phyloP scores from a whole-genome alignment of 2,888 invertebrate genomes.

The Oeneis ivallda region DNA sequence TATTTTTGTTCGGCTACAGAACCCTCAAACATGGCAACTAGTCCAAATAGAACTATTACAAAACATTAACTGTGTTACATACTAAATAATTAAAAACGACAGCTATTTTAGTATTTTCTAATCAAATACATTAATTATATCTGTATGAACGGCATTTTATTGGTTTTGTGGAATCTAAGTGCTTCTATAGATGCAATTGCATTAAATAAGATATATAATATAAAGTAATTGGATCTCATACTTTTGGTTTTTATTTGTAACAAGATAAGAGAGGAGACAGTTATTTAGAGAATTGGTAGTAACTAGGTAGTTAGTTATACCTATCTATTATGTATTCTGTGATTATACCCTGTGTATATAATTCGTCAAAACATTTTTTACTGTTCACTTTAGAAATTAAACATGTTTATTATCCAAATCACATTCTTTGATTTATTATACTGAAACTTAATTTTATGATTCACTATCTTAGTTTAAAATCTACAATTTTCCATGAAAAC shows the following conservation, averaged over 20 bases:
- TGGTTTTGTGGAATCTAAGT: constrained; percentile 16
- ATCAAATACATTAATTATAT: constrained; percentile 26
- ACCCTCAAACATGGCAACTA: not conserved
- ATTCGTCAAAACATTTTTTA: too few relatives aligned
- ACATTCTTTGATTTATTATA: too few relatives aligned
- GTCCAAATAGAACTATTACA: constrained; percentile 10
- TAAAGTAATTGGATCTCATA: constrained; percentile 4
- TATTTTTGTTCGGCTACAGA: not conserved
- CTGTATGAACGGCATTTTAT: constrained; percentile 17
- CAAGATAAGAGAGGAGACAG: not conserved
- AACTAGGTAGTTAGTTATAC: too few relatives aligned
- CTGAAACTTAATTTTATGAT: too few relatives aligned
- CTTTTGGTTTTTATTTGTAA: not conserved
- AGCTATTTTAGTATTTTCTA: constrained; percentile 33
- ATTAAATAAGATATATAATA: constrained; percentile 6
- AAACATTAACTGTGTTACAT: constrained; percentile 18
- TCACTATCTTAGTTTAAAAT: too few relatives aligned
- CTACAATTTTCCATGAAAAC: too few relatives aligned
- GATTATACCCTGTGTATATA: too few relatives aligned
- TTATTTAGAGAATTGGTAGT: too few relatives aligned
- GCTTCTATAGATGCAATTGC: constrained; percentile 9
- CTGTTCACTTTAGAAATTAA: too few relatives aligned
- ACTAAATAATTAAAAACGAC: constrained; percentile 24
- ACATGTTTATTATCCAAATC: too few relatives aligned
- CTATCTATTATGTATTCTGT: too few relatives aligned